Percentiles rank a stretch among this genome's conserved stretches.
These are phyloP conservation scores for Hirundo rustica DNA, from an alignment of 2,797 vertebrate genomes.

Conservation along the genomic window DNA sequence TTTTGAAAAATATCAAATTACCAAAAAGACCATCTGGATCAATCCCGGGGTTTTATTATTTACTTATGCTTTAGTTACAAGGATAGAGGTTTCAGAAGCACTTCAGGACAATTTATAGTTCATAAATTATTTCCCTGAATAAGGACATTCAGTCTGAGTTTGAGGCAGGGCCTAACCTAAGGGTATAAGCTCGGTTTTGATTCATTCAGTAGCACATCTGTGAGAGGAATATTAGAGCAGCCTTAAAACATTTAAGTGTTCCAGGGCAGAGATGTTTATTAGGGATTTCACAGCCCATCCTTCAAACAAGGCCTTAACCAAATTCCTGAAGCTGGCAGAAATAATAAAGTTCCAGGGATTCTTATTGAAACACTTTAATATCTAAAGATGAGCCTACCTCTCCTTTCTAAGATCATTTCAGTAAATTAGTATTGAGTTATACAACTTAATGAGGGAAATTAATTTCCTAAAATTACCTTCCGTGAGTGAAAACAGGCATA, in stretches of 20 bases:
- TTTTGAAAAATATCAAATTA: background rate
- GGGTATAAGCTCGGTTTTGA: background rate
- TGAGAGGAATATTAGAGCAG: background rate
- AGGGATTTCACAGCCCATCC: background rate
- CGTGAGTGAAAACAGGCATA: background rate
- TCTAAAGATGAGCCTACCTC: background rate
- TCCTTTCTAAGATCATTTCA: constrained; percentile 5
- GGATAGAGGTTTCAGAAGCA: background rate
- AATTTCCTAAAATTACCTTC: constrained; percentile 47
- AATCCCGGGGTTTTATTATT: background rate
- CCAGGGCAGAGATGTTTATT: background rate
- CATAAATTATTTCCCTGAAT: background rate
- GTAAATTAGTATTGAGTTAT: constrained; percentile 34
- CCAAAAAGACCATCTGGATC: background rate
- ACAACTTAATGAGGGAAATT: constrained; percentile 37
- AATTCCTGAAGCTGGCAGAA: background rate
- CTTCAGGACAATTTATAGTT: background rate
- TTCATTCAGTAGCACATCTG: background rate
- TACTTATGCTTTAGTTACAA: background rate
- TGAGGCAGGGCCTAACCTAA: background rate
- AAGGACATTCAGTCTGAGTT: background rate
- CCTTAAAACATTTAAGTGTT: background rate
- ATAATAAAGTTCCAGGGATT: background rate
- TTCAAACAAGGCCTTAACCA: background rate
- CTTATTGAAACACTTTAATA: background rate